Base-by-base conservation (phyloP, 2,113 vertebrate species). In the Garra rufa region DNA sequence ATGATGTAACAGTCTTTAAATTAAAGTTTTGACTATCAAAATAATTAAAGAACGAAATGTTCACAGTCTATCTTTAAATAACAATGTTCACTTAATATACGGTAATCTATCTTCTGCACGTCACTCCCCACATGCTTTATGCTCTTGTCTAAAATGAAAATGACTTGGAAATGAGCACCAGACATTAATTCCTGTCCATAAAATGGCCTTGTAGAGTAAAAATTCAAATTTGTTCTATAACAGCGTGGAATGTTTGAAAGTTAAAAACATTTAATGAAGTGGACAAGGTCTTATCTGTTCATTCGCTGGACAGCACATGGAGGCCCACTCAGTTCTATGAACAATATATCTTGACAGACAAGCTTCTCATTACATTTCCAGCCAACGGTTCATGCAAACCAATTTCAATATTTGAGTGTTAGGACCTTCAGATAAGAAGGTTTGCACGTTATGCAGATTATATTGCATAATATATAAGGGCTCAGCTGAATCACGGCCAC, bases 341-440 rank as follows among this genome's bases (percentile, higher is more conserved):
- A 84, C 30, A 76, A 38, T 44, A 21, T 41, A 55, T 52, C 38
- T 46, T 30, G 2, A 30, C 21, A n/a, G 76, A 85, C 43, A 77
- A 43, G 26, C 75, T 70, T 41, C 34, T 61, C 24, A 79, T 79
- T 61, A 80, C 57, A 46, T 61, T 46, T 44, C 10, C 21, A 74
- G 30, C 8, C 5, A 7, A 34, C 9, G 13, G 10, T 81, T 59
- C 65, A 34, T 63, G 6, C 52, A 48, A 38, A 19, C 15, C 9
- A 13, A 61, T 80, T 74, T 85, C 41, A 50, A 63, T 85, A 63
- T 80, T 50, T 41, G 26, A 52, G 44, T 65, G 69, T 65, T 34
- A 61, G 34, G 70, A 59, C 69, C 19, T 55, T 81, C 50, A 74
- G 63, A 85, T 78, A 46, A 57, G 19, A 59, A 10, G 6, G n/a